These are phyloP conservation scores for Pollachius pollachius DNA, from an alignment of 2,113 vertebrate species.

Conservation along the genomic window DNA sequence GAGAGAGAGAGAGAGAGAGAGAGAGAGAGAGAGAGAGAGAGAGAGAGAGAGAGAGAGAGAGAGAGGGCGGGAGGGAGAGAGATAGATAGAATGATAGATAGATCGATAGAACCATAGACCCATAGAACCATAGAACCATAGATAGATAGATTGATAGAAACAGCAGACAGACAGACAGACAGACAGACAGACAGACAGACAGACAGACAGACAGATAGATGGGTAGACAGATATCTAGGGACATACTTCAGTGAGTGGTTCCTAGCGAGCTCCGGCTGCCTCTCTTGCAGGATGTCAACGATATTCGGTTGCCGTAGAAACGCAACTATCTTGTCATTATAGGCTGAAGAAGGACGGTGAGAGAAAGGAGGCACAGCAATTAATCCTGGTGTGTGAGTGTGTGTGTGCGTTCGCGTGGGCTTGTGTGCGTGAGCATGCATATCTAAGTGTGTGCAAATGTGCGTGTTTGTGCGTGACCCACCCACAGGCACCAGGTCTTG, in stretches of 20 bases:
- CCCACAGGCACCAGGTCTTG: slow-evolving; percentile 95
- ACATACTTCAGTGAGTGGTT: slow-evolving; percentile 93
- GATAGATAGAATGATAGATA: not conserved
- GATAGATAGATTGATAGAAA: no score
- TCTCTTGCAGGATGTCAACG: slow-evolving; percentile 95
- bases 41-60: not conserved
- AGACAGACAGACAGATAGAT: not conserved
- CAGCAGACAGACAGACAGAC: not conserved
- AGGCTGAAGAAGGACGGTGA: slow-evolving; percentile 75
- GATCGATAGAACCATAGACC: not conserved
- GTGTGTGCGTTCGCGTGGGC: not conserved
- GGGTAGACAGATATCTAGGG: not conserved
- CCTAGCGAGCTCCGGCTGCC: slow-evolving; percentile 92
- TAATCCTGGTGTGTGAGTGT: not conserved
- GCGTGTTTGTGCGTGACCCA: slow-evolving; percentile 62
- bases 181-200: not conserved
- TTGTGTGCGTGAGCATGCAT: not conserved
- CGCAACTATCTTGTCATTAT: slow-evolving; percentile 98
- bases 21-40: no score
- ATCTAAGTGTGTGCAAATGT: not conserved
- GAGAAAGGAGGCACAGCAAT: slow-evolving; percentile 1
- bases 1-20: no score
- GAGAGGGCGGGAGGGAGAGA: not conserved
- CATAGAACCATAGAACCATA: not conserved
- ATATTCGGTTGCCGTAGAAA: slow-evolving; percentile 98